Base-by-base conservation (phyloP, 2,113 vertebrate genomes). In the Garra rufa region DNA sequence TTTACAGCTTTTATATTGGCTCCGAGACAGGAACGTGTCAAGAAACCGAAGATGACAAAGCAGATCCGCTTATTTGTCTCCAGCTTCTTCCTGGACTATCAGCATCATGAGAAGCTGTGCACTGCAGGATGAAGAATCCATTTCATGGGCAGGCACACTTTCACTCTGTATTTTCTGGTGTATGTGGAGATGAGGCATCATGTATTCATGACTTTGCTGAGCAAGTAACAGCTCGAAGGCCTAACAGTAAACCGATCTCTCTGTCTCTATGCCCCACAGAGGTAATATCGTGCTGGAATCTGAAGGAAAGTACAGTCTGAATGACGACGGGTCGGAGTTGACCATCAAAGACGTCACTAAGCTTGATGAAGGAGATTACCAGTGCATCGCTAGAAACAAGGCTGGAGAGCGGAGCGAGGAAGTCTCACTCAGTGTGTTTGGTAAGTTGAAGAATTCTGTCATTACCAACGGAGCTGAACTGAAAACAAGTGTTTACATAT, bases 401-500 rank as follows among this genome's bases (percentile, higher is more conserved):
- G 98, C 98, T 0, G 98, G 98, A 0, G 93, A 97, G 88, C 96
- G 95, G 24, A 92, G 94, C 0, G 94, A 96, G 26, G 97, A 96
- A 88, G 96, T 99, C 92, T 96, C 96, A 88, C 96, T 99, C 91
- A 98, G 96, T 88, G 98, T 99, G 85, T 99, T 99, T 0, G 97
- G 98, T 99, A 94, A 95, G 93, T 11, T 7, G 7, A 46, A 75
- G 19, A 70, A 70, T 11, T 70, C 3, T 48, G 44, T 24, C 43
- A 77, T 70, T 15, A 13, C 26, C 3, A 0, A 10, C 38, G 10
- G 19, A 50, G 28, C 44, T 34, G 59, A 34, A 81, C 41, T 30
- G 24, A 34, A 48, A 79, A 63, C 26, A 65, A 30, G 21, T 38
- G 63, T 69, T 81, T 24, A 70, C 28, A 52, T 30, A 63, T 44